Evolutionary conservation across 2,797 vertebrate genomes (phyloP), one percentile per base, ranked within the genome.

Genomic region (Scyliorhinus canicula): DNA sequence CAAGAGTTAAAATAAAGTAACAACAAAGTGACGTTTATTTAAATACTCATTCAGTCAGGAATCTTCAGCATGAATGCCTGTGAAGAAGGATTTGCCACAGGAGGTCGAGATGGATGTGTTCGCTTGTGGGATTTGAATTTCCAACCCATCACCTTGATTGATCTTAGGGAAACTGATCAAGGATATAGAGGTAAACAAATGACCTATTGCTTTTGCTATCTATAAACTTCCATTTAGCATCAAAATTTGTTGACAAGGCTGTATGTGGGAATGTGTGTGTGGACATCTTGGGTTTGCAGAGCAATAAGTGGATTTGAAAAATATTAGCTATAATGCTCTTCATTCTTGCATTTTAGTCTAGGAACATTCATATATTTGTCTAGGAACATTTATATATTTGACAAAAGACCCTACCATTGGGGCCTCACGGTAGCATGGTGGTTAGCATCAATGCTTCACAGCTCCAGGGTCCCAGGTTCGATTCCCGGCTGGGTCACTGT

Each of bases 1-100:
- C 21, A 63, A 26, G 40, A 24, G 57, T 4, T 90, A 44, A 63
- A 19, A 57, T 88, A 88, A 35, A 44, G 8, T 24, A 44, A 24
- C 24, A 91, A 26, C 7, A 63, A 63, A 65, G 7, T 91, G 11
- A 91, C 24, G 40, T 90, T 31, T 94, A 31, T 94, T 74, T 63
- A 44, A 44, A 67, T 69, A 52, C 31, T 96, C 97, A 96, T 96
- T 97, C 96, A 99, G 99, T 99, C 99, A 97, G 99, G 99, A 97
- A 99, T 99, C 98, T 99, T 99, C 97, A 99, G 99, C 97, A 99
- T 99, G 99, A 99, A 99, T 97, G 98, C 98, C 60, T 99, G 99
- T 95, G 99, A 99, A 97, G 99, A 99, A 96, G 99, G 99, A 94
- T 99, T 99, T 96, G 99, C 99, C 96, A 99, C 99, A 85, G 99